Percentiles rank a stretch among this genome's conserved stretches.
Evolutionary conservation across 2,888 invertebrate species (phyloP).

Genomic region (Osmoderma eremita): DNA sequence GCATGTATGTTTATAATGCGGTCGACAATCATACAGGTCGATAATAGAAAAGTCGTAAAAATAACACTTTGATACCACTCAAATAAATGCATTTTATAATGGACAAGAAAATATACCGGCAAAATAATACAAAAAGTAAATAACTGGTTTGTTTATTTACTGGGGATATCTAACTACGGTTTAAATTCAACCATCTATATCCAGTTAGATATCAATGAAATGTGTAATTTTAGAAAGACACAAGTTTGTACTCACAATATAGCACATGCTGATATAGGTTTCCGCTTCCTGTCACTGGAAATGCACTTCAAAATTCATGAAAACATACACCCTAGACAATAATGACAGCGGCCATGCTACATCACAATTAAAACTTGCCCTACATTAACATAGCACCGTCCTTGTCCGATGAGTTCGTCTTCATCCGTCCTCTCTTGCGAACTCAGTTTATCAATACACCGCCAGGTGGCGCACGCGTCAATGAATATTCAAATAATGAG

Average conservation of each 20-base stretch:
- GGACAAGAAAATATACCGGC: background rate
- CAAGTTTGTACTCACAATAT: constrained; percentile 38
- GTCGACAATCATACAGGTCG: constrained; percentile 16
- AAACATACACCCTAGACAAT: constrained; percentile 48
- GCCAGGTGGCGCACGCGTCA: constrained; percentile 1
- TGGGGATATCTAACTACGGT: constrained; percentile 9
- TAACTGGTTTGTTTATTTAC: constrained; percentile 29
- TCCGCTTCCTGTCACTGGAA: constrained; percentile 33
- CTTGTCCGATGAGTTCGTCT: constrained; percentile 6
- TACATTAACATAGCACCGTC: constrained; percentile 26
- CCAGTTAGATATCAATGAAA: constrained; percentile 26
- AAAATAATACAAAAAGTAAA: background rate
- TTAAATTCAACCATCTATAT: background rate
- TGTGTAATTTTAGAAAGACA: constrained; percentile 20
- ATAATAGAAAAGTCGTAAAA: constrained; percentile 3
- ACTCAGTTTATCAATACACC: background rate
- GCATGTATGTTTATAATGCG: constrained; percentile 19
- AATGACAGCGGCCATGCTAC: constrained; percentile 49
- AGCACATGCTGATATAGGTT: constrained; percentile 25
- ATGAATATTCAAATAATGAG: constrained; percentile 1
- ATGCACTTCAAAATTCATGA: constrained; percentile 46
- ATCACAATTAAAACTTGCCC: constrained; percentile 35
- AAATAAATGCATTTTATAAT: background rate
- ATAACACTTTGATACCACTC: background rate
- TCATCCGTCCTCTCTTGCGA: background rate